phyloP scores from a whole-genome alignment of 2,113 vertebrate genomes.

The Tychaedon coryphoeus region DNA sequence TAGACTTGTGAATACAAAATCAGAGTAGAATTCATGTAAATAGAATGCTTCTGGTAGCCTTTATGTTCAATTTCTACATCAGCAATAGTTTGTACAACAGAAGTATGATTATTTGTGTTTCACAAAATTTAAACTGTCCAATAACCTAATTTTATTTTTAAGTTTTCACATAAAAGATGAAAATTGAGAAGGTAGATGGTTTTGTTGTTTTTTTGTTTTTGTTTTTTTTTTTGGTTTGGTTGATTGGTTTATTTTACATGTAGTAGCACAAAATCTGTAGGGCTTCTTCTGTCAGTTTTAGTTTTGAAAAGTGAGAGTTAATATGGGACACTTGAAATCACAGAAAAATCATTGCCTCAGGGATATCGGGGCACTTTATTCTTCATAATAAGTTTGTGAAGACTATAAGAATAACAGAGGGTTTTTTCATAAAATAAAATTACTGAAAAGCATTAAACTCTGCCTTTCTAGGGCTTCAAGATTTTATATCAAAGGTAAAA shows the following conservation, averaged over 20 bases:
- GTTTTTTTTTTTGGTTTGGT: rapidly evolving
- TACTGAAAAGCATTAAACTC: background rate
- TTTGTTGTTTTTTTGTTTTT: too few species aligned
- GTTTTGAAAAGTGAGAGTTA: background rate
- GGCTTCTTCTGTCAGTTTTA: background rate
- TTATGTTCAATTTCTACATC: background rate
- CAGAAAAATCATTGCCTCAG: background rate
- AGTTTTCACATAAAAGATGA: rapidly evolving
- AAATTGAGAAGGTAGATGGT: background rate
- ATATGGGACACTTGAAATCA: background rate
- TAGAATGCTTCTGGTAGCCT: background rate
- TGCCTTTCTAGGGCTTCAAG: background rate
- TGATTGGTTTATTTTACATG: background rate
- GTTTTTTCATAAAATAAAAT: background rate
- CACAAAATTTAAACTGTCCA: background rate
- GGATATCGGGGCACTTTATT: background rate
- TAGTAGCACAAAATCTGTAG: background rate
- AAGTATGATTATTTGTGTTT: background rate
- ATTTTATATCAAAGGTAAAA: background rate
- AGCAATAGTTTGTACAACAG: background rate
- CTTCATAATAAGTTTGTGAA: background rate
- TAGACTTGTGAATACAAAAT: background rate
- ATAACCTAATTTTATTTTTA: background rate
- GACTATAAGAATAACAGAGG: background rate
- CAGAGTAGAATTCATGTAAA: background rate